phyloP scores from a whole-genome alignment of 2,888 invertebrate species.

The Abscondita cerata region DNA sequence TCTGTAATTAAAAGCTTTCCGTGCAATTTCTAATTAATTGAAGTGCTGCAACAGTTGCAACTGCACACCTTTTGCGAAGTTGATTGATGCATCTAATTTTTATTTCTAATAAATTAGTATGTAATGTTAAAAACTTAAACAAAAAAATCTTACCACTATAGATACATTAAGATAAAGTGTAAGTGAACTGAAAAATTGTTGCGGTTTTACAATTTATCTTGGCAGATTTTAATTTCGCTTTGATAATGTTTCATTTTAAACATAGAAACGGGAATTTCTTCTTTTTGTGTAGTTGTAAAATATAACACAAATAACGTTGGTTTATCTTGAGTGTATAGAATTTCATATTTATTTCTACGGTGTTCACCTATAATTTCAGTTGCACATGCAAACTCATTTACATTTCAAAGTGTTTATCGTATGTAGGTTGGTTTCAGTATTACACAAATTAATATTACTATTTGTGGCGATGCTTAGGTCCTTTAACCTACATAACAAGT shows the following conservation, averaged over 20 bases:
- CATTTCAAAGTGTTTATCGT: conserved; percentile 26
- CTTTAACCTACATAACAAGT: conserved; percentile 5
- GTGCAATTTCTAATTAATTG: too few species aligned
- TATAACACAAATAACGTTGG: not conserved
- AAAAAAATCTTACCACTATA: too few species aligned
- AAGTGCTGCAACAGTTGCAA: too few species aligned
- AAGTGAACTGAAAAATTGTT: too few species aligned
- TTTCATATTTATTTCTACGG: conserved; percentile 14
- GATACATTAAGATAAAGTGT: too few species aligned
- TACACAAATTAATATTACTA: conserved; percentile 13
- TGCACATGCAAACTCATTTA: conserved; percentile 26
- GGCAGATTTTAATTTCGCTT: conserved; percentile 10
- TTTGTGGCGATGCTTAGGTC: conserved; percentile 10
- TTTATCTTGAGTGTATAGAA: not conserved
- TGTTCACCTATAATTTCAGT: conserved; percentile 23
- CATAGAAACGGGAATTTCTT: too few species aligned
- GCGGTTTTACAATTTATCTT: too few species aligned
- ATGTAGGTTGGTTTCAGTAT: conserved; percentile 12
- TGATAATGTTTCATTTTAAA: conserved; percentile 2
- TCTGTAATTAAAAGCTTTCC: too few species aligned
- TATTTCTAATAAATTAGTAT: too few species aligned
- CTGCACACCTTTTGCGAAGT: too few species aligned
- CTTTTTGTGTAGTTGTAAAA: not conserved
- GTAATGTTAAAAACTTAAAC: too few species aligned
- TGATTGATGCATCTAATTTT: not conserved